Base-by-base conservation (phyloP, 2,888 invertebrate species). In the Bibio marci region DNA sequence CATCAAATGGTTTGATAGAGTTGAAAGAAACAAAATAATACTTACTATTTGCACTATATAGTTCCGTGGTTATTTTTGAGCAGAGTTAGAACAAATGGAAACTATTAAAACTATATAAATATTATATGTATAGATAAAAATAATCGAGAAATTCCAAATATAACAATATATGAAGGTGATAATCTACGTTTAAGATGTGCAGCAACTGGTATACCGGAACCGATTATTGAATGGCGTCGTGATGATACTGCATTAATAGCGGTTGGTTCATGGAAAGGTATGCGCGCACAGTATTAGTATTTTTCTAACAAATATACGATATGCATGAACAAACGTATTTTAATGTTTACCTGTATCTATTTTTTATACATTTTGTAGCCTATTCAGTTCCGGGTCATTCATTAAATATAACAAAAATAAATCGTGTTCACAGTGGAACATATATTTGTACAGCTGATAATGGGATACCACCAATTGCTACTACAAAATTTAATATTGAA, bases 121-220 rank as follows among this genome's bases (percentile, higher is more conserved):
- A n/a, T n/a, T n/a, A n/a, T n/a, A n/a, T n/a, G n/a, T n/a, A n/a
- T n/a, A n/a, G n/a, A n/a, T n/a, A n/a, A n/a, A n/a, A n/a, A n/a
- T n/a, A n/a, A n/a, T n/a, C n/a, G n/a, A n/a, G n/a, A n/a, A n/a
- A n/a, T n/a, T n/a, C n/a, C n/a, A n/a, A n/a, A n/a, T n/a, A n/a
- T n/a, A n/a, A n/a, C n/a, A n/a, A n/a, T 86, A 2, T 69, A 74
- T 26, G 90, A 90, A 61, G 78, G 80, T 0, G 80, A 80, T 42
- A 80, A 85, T 37, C 69, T 90, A 34, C 72, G 81, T n/a, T 65
- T 91, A 52, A 73, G 76, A 47, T 91, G 90, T 56, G 76, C 76
- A 19, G 80, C 85, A 0, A 73, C 73, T 46, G 90, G 90, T 3
- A 69, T 70, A 30, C 90, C 90, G 0, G 64, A 64, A 37, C 88